Evolutionary conservation across 30 jellyfish, hydroid and myxozoan genomes (phyloP).

Genomic region (Hydractinia symbiolongicarpus): DNA sequence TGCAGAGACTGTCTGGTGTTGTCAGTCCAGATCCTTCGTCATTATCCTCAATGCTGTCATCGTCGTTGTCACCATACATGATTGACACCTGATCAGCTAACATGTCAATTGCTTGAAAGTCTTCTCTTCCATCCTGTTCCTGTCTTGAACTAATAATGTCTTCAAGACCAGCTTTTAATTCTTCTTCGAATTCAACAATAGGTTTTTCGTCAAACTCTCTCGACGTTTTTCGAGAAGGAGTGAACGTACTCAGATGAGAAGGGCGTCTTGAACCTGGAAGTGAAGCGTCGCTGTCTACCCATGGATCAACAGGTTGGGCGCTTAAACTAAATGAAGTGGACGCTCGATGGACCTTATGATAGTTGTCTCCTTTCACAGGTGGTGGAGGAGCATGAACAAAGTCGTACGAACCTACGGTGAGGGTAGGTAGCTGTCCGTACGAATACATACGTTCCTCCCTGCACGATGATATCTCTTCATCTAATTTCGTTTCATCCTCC

Average conservation of each 20-base stretch:
- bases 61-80: slow-evolving; percentile 48
- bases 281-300: slow-evolving; percentile 57
- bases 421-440: slow-evolving; percentile 38
- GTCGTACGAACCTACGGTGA: slow-evolving; percentile 55
- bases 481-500: too few species aligned
- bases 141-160: background rate
- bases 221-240: background rate
- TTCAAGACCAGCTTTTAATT: slow-evolving; percentile 30
- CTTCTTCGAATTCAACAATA: slow-evolving; percentile 35
- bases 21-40: slow-evolving; percentile 78
- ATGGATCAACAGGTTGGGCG: slow-evolving; percentile 78
- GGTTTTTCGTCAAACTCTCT: slow-evolving; percentile 31
- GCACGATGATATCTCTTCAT: too few species aligned
- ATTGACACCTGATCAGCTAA: background rate
- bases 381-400: slow-evolving; percentile 83
- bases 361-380: slow-evolving; percentile 67
- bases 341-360: slow-evolving; percentile 65
- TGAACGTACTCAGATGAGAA: background rate
- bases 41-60: slow-evolving; percentile 59
- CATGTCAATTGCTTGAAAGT: too few species aligned
- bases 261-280: slow-evolving; percentile 5
- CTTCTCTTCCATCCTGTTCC: background rate
- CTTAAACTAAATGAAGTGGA: slow-evolving; percentile 65
- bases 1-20: slow-evolving; percentile 27
- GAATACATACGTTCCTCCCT: background rate